Evolutionary conservation across 37 sponge, comb jelly and placozoan genomes (phyloP), one percentile per base, ranked within the genome.

Genomic region (Geodia barretti): DNA sequence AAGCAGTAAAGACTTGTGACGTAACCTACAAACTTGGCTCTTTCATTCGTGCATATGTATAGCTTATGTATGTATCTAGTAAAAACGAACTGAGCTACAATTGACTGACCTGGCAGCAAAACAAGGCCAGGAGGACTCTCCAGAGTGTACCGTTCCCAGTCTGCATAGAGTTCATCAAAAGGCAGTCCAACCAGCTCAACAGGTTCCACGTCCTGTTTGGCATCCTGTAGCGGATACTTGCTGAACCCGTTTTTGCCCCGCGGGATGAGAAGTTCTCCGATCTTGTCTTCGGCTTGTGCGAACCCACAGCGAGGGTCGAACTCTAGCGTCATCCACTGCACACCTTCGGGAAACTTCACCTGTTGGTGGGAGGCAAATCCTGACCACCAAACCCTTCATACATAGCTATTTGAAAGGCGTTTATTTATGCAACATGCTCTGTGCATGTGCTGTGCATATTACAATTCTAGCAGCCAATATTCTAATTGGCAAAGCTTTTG

Each of bases 241-340:
- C 2, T 64, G 17, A 31, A 1, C 20, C 58, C 58, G 59, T n/a
- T 31, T 26, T 1, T 32, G 23, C 59, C 4, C 24, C 64, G 79
- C 28, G 89, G 87, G 23, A 93, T 63, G 39, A 93, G 41, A 8
- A 93, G 68, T 33, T 84, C 82, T 39, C 79, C 86, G 11, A 93
- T 70, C 34, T 86, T 79, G 72, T 93, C 94, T 78, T 82, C 86
- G 38, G 64, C 64, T 72, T 93, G 97, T 39, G 93, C 91, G 84
- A 92, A 92, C 14, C 91, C 91, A 70, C 83, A 79, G 64, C 86
- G 73, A 9, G 91, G 86, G 54, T 91, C 92, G 81, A 97, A 85
- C 85, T 97, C 97, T 20, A 91, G 72, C 5, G 75, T 91, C 94
- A 97, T 93, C 97, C 97, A 97, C 60, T 89, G 86, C 30, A 97